Percentiles rank a stretch among this genome's conserved stretches.
Conservation (phyloP, 2,888 invertebrate species). For the Drepana falcataria region DNA sequence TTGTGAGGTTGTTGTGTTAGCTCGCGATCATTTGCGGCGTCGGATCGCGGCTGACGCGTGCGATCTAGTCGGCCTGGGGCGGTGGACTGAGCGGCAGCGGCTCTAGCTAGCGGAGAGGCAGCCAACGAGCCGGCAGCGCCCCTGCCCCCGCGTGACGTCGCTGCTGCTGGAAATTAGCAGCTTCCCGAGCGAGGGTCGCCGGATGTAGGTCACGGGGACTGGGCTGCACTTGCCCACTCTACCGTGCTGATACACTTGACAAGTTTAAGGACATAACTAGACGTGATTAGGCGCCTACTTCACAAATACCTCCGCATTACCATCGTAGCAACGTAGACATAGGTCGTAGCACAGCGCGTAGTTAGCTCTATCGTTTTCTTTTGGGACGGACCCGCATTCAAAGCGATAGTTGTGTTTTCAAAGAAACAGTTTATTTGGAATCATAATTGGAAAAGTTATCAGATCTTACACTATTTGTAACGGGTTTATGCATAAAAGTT, state of each 20-base stretch:
- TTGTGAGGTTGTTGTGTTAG: conserved; percentile 43
- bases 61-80: conserved; percentile 55
- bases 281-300: conserved; percentile 47
- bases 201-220: conserved; percentile 78
- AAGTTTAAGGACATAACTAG: conserved; percentile 74
- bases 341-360: conserved; percentile 19
- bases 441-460: no score
- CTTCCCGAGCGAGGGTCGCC: conserved; percentile 77
- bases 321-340: conserved; percentile 10
- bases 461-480: no score
- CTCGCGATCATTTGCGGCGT: conserved; percentile 48
- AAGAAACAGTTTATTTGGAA: no score
- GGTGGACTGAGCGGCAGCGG: conserved; percentile 59
- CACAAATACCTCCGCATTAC: conserved; percentile 13
- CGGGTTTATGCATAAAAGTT: no score
- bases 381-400: background rate
- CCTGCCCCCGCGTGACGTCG: conserved; percentile 63
- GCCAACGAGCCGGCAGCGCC: conserved; percentile 52
- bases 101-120: conserved; percentile 25
- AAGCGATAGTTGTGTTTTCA: no score
- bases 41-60: conserved; percentile 53
- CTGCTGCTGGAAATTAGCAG: conserved; percentile 77
- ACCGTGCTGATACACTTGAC: conserved; percentile 69
- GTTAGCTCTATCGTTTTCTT: conserved; percentile 5
- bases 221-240: conserved; percentile 73